Base-by-base conservation (phyloP, 2,797 vertebrate species). In the Antrozous pallidus region DNA sequence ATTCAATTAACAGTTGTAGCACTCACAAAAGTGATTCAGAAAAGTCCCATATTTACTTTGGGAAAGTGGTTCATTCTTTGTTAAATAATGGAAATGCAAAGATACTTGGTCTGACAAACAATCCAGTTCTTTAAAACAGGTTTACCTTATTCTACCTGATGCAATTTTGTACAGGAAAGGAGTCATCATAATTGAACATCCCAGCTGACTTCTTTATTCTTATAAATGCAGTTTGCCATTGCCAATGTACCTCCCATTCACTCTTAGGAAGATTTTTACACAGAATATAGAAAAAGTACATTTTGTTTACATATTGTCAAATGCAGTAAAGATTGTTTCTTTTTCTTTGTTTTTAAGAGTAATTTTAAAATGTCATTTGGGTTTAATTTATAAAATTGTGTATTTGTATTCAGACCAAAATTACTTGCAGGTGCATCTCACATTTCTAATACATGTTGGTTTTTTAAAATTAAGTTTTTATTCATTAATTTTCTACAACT, bases 401-500 rank as follows among this genome's bases (percentile, higher is more conserved):
- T 51, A 61, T 91, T 88, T 94, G 42, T 45, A 47, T 12, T 85
- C 51, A 56, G 63, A 38, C 11, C 5, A 85, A 95, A 94, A 95
- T 95, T 77, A 67, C 22, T 75, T 71, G 33, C 47, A 95, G 70
- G 82, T 75, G 58, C 4, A n/a, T 40, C 26, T 90, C 40, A 75
- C 49, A 71, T 70, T 88, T 92, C 22, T 77, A 26, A 58, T 56
- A 42, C n/a, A 63, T 73, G 65, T 61, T 36, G n/a, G n/a, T 67
- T 77, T 28, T 70, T 75, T 88, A 83, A 61, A 69, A 54, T 94
- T 92, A 69, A 88, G 38, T 26, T 85, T 91, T 61, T 85, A 56
- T 94, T 91, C 67, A 93, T 90, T 93, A 70, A 81, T 71, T 91
- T 92, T 89, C 51, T 74, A 65, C 12, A 69, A 86, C 26, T 2